These are phyloP conservation scores for Polymixis flavicincta DNA, from an alignment of 2,888 invertebrate species.

Conservation along the genomic window DNA sequence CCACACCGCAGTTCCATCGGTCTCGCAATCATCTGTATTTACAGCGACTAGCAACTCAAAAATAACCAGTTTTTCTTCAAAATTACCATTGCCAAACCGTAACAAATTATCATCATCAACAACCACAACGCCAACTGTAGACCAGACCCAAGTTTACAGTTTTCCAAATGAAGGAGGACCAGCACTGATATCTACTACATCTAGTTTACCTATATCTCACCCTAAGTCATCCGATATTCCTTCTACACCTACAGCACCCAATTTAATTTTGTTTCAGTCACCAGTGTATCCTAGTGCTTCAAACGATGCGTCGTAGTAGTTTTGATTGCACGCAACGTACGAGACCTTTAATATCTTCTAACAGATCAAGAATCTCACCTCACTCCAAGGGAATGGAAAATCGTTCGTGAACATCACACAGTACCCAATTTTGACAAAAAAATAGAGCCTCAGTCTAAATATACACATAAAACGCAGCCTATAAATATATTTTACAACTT, in stretches of 20 bases:
- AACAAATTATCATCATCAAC: conserved; percentile 22
- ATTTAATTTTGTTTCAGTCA: conserved; percentile 26
- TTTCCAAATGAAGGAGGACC: conserved; percentile 19
- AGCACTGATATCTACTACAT: conserved; percentile 18
- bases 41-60: conserved; percentile 28
- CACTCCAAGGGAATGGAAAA: conserved; percentile 26
- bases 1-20: conserved; percentile 22
- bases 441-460: conserved; percentile 21
- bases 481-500: conserved; percentile 31
- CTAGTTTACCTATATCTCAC: conserved; percentile 26
- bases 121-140: conserved; percentile 12
- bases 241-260: conserved; percentile 27
- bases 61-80: conserved; percentile 23
- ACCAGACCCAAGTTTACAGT: conserved; percentile 21
- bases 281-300: conserved; percentile 25
- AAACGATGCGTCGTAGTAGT: conserved; percentile 25
- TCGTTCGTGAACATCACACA: conserved; percentile 22
- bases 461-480: conserved; percentile 38
- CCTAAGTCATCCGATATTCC: conserved; percentile 21
- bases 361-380: conserved; percentile 28
- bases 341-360: conserved; percentile 31
- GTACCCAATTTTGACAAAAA: conserved; percentile 32
- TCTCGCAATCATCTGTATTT: conserved; percentile 18
- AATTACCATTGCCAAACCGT: conserved; percentile 25
- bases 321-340: conserved; percentile 23